Conservation (phyloP, 2,113 vertebrate genomes). For the Pomatorhinus ruficollis region DNA sequence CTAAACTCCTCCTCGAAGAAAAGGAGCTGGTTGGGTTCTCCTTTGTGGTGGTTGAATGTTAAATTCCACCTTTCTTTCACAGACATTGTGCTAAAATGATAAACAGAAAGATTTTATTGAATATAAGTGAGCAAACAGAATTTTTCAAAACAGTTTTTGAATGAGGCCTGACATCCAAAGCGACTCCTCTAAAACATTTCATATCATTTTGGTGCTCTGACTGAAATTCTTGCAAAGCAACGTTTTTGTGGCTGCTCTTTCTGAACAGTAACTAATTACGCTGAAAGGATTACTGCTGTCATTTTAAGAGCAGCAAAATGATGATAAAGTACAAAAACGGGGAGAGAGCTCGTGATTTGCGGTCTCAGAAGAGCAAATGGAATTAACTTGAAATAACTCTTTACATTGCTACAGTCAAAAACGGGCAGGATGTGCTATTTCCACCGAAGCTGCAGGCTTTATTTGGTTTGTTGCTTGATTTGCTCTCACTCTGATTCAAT, state of each 20-base stretch:
- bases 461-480: neutral
- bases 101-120: neutral
- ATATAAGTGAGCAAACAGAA: neutral
- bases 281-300: neutral
- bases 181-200: neutral
- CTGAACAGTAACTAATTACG: neutral
- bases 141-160: neutral
- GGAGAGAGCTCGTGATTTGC: neutral
- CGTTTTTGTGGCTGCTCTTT: neutral
- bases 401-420: neutral
- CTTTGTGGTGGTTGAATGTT: neutral
- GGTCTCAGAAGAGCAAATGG: neutral
- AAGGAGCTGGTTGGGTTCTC: neutral
- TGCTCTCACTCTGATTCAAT: neutral
- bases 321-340: neutral
- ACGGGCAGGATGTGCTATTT: neutral
- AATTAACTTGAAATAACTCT: neutral
- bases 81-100: neutral
- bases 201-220: neutral
- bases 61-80: neutral
- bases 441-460: neutral
- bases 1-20: neutral
- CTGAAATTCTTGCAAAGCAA: neutral
- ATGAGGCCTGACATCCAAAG: neutral
- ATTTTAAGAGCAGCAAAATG: neutral